A percentile compares a stretch with the other conserved stretches of the same genome.
Conservation (phyloP, 2,888 invertebrate genomes). For the Serripes groenlandicus region DNA sequence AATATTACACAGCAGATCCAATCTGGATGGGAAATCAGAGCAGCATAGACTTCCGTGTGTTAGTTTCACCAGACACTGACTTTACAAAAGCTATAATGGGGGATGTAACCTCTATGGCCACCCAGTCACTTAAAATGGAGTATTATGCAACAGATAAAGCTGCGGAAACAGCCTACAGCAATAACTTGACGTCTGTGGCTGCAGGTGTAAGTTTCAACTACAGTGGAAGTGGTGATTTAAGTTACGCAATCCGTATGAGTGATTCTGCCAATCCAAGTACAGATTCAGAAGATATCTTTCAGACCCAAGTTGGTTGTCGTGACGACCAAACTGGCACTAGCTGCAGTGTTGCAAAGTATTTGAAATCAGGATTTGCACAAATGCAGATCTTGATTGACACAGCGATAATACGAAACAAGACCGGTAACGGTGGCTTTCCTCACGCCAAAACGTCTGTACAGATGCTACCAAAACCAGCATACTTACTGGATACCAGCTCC, state of each 20-base stretch:
- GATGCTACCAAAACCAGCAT: constrained; percentile 81
- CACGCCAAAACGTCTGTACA: constrained; percentile 71
- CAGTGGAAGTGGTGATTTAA: constrained; percentile 38
- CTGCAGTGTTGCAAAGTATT: constrained; percentile 82
- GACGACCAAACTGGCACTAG: constrained; percentile 45
- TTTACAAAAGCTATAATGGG: constrained; percentile 60
- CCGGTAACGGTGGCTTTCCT: constrained; percentile 19
- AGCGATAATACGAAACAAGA: constrained; percentile 73
- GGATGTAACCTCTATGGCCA: constrained; percentile 32
- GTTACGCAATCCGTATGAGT: constrained; percentile 76
- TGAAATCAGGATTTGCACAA: constrained; percentile 79
- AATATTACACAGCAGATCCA: constrained; percentile 10
- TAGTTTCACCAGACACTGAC: constrained; percentile 78
- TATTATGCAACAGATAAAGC: constrained; percentile 90
- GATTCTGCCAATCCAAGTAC: constrained; percentile 55
- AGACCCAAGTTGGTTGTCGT: constrained; percentile 49
- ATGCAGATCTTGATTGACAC: constrained; percentile 83
- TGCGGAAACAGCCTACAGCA: constrained; percentile 91
- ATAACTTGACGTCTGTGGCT: constrained; percentile 88
- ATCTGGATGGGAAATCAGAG: neutral
- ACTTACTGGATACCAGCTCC: constrained; percentile 84
- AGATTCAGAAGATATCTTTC: constrained; percentile 22
- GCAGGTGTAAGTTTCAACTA: constrained; percentile 89
- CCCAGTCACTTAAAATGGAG: constrained; percentile 71
- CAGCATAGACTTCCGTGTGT: constrained; percentile 47